Base-by-base conservation (phyloP, 1,140 invertebrate species). In the Meloidogyne hapla region DNA sequence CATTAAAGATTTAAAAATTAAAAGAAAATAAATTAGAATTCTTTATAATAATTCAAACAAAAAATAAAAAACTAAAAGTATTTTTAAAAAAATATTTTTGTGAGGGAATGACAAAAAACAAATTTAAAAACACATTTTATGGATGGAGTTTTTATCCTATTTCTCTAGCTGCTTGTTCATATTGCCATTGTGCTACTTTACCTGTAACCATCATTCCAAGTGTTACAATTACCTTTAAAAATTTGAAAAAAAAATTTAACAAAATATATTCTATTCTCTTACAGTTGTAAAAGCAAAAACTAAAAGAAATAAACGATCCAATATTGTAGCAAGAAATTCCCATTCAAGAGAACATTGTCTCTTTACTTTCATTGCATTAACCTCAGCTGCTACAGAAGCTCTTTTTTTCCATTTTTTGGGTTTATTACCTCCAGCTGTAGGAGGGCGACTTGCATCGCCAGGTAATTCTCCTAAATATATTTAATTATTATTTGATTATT, bases 241-340 rank as follows among this genome's bases (percentile, higher is more conserved):
- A n/a, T n/a, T n/a, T n/a, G n/a, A n/a, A 21, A 67, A 33, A 42
- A 9, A 5, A 8, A 5, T 67, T n/a, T n/a, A 18, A n/a, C 48
- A n/a, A 26, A 13, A 26, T 26, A 6, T 9, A 12, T 6, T 64
- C n/a, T 38, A 63, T 4, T 61, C 26, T 45, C 26, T 66, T 1
- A 85, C 10, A 4, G 85, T 83, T 5, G 78, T 83, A 6, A 69
- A 45, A 13, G 79, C 77, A 69, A 86, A 86, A 28, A 81, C 66
- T 64, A 86, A 78, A 23, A 86, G 74, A 12, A 86, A 81, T 48
- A 86, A 80, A 26, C 84, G 74, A 75, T 86, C 84, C 10, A 86
- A 62, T 28, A 86, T 83, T n/a, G 85, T 87, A 12, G 84, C 84
- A 38, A 86, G 70, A 25, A 86, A 82, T 67, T 86, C 84, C 84